A percentile compares a stretch with the other conserved stretches of the same genome.
phyloP scores from a whole-genome alignment of 2,888 invertebrate genomes.

The Habroteleia sp. region DNA sequence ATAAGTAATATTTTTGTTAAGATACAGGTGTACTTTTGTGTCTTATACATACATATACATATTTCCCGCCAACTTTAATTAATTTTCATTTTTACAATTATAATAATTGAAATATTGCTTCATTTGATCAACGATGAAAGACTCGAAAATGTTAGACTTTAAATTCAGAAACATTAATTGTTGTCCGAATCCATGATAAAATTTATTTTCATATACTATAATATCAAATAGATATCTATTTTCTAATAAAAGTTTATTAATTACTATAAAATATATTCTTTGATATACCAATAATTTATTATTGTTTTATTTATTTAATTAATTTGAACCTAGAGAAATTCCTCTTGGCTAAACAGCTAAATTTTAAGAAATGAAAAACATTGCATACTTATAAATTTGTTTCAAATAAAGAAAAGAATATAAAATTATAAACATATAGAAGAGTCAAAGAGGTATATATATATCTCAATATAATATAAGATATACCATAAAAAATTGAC shows the following conservation, averaged over 20 bases:
- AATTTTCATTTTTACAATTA: slow-evolving; percentile 35
- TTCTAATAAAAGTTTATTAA: too few relatives aligned
- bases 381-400: too few relatives aligned
- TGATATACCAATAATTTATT: too few relatives aligned
- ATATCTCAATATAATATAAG: too few relatives aligned
- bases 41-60: slow-evolving; percentile 40
- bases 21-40: slow-evolving; percentile 43
- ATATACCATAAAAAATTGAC: too few relatives aligned
- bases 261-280: slow-evolving; percentile 3
- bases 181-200: slow-evolving; percentile 36
- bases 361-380: too few relatives aligned
- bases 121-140: slow-evolving; percentile 54
- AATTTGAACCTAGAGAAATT: too few relatives aligned
- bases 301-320: too few relatives aligned
- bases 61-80: slow-evolving; percentile 43
- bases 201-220: slow-evolving; percentile 5
- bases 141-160: slow-evolving; percentile 53
- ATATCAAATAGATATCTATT: slow-evolving; percentile 33
- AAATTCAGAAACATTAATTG: slow-evolving; percentile 43
- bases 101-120: slow-evolving; percentile 48
- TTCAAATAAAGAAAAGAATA: too few relatives aligned
- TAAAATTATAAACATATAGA: too few relatives aligned
- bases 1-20: slow-evolving; percentile 55
- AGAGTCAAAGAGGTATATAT: too few relatives aligned
- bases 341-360: too few relatives aligned